Evolutionary conservation across 1,140 invertebrate genomes (phyloP).

Genomic region (Dufourea novaeangliae): DNA sequence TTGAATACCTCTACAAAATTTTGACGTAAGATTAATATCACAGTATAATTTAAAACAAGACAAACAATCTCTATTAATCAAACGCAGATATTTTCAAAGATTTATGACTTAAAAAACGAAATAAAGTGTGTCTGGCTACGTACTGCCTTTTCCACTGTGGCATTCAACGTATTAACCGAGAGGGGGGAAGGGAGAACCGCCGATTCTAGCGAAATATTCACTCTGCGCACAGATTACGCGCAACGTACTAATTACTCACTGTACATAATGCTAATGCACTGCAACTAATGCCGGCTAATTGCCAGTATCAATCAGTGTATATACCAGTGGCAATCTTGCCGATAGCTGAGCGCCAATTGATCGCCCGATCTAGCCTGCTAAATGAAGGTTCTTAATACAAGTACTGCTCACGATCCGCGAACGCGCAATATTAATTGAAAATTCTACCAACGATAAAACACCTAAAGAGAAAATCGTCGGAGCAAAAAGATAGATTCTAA

Average conservation of each 20-base stretch:
- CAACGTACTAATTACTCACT: conserved; percentile 4
- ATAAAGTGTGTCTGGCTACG: no score
- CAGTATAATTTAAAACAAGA: no score
- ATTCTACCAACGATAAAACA: not conserved
- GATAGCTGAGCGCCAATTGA: conserved; percentile 3
- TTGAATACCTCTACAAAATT: no score
- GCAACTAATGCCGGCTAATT: conserved; percentile 8
- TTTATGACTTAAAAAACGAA: no score
- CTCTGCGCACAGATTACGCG: conserved; percentile 1
- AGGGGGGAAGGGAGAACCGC: no score
- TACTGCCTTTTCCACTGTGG: no score
- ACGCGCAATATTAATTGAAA: not conserved
- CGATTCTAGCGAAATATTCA: not conserved
- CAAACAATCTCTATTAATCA: no score
- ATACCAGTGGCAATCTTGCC: not conserved
- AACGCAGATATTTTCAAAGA: no score
- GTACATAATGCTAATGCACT: conserved; percentile 24
- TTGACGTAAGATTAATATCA: no score
- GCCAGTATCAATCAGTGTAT: conserved; percentile 7
- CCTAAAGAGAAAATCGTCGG: not conserved
- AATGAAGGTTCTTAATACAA: not conserved
- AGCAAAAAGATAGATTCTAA: not conserved
- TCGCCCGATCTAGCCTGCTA: not conserved
- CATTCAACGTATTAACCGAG: no score
- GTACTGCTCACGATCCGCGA: no score